These are phyloP conservation scores for Ferdinandea cuprea DNA, from an alignment of 2,888 invertebrate genomes.

Conservation along the genomic window DNA sequence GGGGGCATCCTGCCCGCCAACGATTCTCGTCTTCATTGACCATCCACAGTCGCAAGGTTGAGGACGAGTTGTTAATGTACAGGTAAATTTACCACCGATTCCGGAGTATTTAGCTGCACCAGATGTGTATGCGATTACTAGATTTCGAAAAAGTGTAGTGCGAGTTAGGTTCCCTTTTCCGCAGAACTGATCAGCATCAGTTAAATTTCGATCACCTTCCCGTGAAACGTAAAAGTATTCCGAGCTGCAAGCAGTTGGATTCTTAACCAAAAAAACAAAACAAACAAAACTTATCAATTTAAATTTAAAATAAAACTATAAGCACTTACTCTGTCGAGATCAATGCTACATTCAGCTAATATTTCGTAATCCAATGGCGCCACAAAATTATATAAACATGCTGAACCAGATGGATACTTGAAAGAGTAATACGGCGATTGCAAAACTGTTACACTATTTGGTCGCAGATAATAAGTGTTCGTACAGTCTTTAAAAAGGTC, in stretches of 20 bases:
- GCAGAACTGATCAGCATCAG: slow-evolving; percentile 79
- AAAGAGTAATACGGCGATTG: slow-evolving; percentile 80
- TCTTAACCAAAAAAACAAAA: too few relatives aligned
- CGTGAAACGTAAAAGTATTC: slow-evolving; percentile 79
- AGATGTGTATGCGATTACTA: slow-evolving; percentile 78
- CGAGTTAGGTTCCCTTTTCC: slow-evolving; percentile 77
- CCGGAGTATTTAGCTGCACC: slow-evolving; percentile 60
- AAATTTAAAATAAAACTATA: too few relatives aligned
- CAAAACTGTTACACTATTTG: slow-evolving; percentile 76
- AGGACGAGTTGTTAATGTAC: slow-evolving; percentile 72
- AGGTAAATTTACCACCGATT: slow-evolving; percentile 78
- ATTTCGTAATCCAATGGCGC: slow-evolving; percentile 79
- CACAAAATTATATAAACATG: slow-evolving; percentile 79
- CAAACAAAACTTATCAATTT: too few relatives aligned
- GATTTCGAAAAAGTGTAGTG: slow-evolving; percentile 76
- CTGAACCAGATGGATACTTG: slow-evolving; percentile 77
- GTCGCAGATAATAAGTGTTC: slow-evolving; percentile 72
- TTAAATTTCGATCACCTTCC: slow-evolving; percentile 79
- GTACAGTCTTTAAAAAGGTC: slow-evolving; percentile 76
- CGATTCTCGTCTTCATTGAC: slow-evolving; percentile 83
- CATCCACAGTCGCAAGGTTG: slow-evolving; percentile 81
- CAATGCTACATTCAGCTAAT: slow-evolving; percentile 76
- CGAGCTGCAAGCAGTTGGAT: slow-evolving; percentile 74
- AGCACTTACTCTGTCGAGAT: slow-evolving; percentile 78
- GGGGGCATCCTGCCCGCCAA: slow-evolving; percentile 84